Percentiles rank a stretch among this genome's conserved stretches.
Evolutionary conservation across 1,140 invertebrate species (phyloP).

Genomic region (Caerostris extrusa): DNA sequence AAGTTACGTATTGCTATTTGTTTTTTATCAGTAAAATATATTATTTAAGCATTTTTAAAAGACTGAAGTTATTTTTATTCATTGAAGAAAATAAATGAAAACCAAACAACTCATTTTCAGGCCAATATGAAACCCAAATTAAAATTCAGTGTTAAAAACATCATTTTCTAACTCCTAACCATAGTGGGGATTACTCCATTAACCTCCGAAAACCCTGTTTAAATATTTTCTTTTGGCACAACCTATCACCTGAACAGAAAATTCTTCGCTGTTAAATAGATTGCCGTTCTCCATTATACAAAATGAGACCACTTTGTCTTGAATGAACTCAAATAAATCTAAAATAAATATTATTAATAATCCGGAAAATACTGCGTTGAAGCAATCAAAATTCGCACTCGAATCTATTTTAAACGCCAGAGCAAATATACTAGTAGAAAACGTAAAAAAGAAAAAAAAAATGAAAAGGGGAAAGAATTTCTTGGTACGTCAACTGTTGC

Average conservation of each 20-base stretch:
- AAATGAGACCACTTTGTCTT: slow-evolving; percentile 36
- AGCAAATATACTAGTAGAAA: neutral
- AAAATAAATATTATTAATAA: slow-evolving; percentile 55
- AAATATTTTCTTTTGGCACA: neutral
- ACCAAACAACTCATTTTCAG: too few species aligned
- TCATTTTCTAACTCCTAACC: neutral
- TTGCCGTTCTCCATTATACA: slow-evolving; percentile 41
- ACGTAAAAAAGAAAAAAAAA: too few species aligned
- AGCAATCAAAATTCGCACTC: neutral
- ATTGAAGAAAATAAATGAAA: too few species aligned
- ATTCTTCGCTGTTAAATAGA: slow-evolving; percentile 25
- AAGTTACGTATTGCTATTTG: too few species aligned
- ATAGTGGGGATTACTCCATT: neutral
- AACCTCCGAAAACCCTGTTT: neutral
- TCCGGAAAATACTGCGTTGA: slow-evolving; percentile 19
- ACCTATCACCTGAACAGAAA: neutral
- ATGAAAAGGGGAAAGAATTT: neutral
- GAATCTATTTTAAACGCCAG: neutral
- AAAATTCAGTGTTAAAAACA: neutral
- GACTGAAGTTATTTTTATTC: too few species aligned
- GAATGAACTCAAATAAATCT: slow-evolving; percentile 41
- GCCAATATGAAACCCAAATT: neutral
- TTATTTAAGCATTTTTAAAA: too few species aligned
- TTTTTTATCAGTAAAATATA: too few species aligned
- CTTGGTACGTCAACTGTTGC: neutral